A percentile compares a stretch with the other conserved stretches of the same genome.
Evolutionary conservation across 2,888 invertebrate species (phyloP).

Genomic region (Tachystola acroxantha): DNA sequence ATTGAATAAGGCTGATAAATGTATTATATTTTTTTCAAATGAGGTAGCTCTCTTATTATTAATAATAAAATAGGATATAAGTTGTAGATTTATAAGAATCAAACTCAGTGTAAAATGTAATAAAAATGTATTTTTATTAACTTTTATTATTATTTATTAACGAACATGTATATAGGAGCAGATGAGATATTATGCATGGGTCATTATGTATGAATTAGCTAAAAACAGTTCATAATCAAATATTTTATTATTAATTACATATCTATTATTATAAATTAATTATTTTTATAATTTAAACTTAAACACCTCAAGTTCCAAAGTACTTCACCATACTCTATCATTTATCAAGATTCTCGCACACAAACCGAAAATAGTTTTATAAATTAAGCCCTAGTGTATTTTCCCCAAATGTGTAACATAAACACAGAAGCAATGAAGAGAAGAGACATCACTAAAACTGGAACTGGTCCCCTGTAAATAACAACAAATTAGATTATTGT

Average conservation of each 20-base stretch:
- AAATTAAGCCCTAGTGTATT: constrained; percentile 89
- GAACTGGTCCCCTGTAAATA: constrained; percentile 95
- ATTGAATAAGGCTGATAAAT: constrained; percentile 63
- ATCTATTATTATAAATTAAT: not conserved
- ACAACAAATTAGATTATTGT: constrained; percentile 22
- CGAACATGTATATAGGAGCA: not conserved
- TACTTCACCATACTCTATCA: constrained; percentile 4
- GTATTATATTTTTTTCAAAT: constrained; percentile 49
- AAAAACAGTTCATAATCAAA: too few species aligned
- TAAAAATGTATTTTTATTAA: constrained; percentile 18
- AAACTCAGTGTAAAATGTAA: constrained; percentile 16
- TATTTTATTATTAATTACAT: not conserved
- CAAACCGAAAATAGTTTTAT: not conserved
- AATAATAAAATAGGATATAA: constrained; percentile 9
- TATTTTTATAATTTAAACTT: not conserved
- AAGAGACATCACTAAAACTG: constrained; percentile 99
- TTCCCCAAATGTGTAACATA: constrained; percentile 99
- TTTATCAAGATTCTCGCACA: constrained; percentile 6
- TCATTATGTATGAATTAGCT: too few species aligned
- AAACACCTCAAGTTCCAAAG: not conserved
- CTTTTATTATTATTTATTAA: constrained; percentile 1
- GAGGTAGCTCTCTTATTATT: constrained; percentile 15
- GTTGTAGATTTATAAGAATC: constrained; percentile 12
- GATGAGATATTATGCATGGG: too few species aligned
- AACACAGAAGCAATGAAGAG: constrained; percentile 99